A percentile compares a stretch with the other conserved stretches of the same genome.
Evolutionary conservation across 1,140 invertebrate genomes (phyloP).

Genomic region (Drosophila sturtevanti): DNA sequence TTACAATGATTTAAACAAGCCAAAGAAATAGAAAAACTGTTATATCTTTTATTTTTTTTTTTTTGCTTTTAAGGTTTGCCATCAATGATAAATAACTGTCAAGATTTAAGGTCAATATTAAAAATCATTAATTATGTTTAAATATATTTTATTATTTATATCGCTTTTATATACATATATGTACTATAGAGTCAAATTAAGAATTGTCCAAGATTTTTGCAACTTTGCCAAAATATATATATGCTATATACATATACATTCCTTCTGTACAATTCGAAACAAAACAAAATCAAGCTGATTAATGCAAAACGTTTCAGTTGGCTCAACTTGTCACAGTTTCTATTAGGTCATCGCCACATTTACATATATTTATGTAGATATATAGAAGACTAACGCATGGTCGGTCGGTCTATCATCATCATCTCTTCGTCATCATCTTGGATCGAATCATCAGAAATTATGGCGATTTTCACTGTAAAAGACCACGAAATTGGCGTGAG

Average conservation of each 20-base stretch:
- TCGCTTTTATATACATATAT: not conserved
- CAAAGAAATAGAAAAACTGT: too few relatives aligned
- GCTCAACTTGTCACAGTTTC: conserved; percentile 73
- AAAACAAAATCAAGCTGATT: conserved; percentile 59
- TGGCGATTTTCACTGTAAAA: not conserved
- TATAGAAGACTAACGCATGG: conserved; percentile 38
- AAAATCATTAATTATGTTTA: not conserved
- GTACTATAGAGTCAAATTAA: conserved; percentile 15
- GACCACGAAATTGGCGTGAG: conserved; percentile 41
- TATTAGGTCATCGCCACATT: conserved; percentile 75
- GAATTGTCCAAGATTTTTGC: conserved; percentile 3
- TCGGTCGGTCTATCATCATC: conserved; percentile 35
- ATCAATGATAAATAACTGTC: too few relatives aligned
- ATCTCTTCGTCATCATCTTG: conserved; percentile 9
- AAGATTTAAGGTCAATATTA: not conserved
- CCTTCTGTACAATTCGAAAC: not conserved
- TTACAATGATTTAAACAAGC: too few relatives aligned
- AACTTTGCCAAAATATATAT: not conserved
- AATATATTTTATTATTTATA: conserved; percentile 2
- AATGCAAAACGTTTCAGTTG: conserved; percentile 72
- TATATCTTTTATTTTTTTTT: too few relatives aligned
- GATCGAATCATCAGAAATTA: not conserved
- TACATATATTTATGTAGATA: conserved; percentile 48
- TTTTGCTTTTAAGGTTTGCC: too few relatives aligned
- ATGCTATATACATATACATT: not conserved